Evolutionary conservation across 2,113 vertebrate species (phyloP), one percentile per base, ranked within the genome.

Genomic region (Rhea pennata): DNA sequence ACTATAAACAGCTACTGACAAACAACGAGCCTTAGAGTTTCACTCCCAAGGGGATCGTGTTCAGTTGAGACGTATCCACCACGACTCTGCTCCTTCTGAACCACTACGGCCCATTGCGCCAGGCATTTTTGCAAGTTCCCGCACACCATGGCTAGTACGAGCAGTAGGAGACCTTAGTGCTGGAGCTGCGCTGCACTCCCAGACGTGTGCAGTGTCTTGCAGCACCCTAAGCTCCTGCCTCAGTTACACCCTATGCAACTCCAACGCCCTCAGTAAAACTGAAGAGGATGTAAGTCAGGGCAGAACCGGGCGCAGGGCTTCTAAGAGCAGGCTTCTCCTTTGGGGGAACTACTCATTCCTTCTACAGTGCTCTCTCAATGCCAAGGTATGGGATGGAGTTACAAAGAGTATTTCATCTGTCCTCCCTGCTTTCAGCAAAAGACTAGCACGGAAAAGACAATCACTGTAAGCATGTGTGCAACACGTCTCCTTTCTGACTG

Each of bases 141-240:
- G 20, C 15, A 67, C 20, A 39, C 6, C 16, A 3, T 0, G 0
- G 9, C 61, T 36, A 48, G 24, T 46, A 39, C 0, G 56, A 11
- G 39, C 5, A 19, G 5, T 5, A 13, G 64, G 33, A 83, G 17
- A 27, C 17, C 19, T 44, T 26, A 46, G 36, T n/a, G 24, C 0
- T 51, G 48, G 26, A 64, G 44, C 2, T 65, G 50, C 62, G 21
- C 21, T 72, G 71, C 15, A 15, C 67, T 58, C 72, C 39, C 62
- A 80, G 69, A 76, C 84, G 1, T 58, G 39, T 53, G 46, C 40
- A 59, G 29, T 16, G 24, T 20, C 50, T 62, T n/a, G 48, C 31
- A 80, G 58, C 40, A 77, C 42, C 24, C 70, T 36, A 48, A 58
- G 7, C 26, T 70, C 26, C 1, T 79, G 51, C 51, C 51, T 64